Base-by-base conservation (phyloP, 1,140 invertebrate species). In the Anastrepha obliqua region DNA sequence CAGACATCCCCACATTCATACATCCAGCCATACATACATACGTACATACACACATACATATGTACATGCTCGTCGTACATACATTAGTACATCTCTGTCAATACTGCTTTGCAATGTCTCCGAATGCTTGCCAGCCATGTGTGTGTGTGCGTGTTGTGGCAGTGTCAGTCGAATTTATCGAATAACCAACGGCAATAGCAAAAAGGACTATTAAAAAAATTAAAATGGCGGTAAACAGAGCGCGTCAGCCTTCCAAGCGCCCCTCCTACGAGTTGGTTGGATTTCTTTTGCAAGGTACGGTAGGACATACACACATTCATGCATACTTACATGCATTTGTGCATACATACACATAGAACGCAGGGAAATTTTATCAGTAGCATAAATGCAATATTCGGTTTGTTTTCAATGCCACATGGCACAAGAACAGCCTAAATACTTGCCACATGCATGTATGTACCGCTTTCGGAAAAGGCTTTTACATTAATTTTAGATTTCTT, bases 131-230 rank as follows among this genome's bases (percentile, higher is more conserved):
- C 42, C 2, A 17, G 15, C 11, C 11, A 67, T 20, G 29, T 39
- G 29, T 55, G 20, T 58, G 9, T 81, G 9, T 81, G 47, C 8
- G 17, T 74, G 74, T 42, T 13, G 74, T 81, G 47, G 74, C 17
- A 55, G n/a, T 58, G 74, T 55, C 74, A 51, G 42, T 74, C 15
- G 74, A 81, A 81, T 81, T 58, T 81, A 81, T 81, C 44, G 74
- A 81, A 81, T 81, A 81, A 51, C 74, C 74, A 81, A 81, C 47
- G 29, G 47, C 74, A 55, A 81, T 58, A 11, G n/a, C 74, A 58
- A 81, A 81, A 81, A 81, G 74, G 74, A 81, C 17, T 81, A 81
- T 55, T 81, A 17, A 81, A 81, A 81, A 58, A 81, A 81, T 81
- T 81, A 81, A 81, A 81, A 81, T 81, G 74, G 74, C n/a, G 74